Conservation (phyloP, 2,888 invertebrate genomes). For the Griposia aprilina region DNA sequence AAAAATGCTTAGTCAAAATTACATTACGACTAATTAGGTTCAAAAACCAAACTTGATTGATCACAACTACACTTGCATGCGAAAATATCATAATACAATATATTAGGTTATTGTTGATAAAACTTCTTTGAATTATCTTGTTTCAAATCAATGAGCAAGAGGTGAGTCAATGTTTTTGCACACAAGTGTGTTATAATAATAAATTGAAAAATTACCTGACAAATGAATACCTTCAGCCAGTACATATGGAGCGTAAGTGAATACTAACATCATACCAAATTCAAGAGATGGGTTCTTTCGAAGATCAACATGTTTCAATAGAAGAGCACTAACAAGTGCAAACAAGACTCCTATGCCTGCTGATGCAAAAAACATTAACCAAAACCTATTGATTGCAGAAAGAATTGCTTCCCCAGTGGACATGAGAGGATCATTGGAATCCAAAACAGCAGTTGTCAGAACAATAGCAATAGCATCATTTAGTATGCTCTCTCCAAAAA, state of each 20-base stretch:
- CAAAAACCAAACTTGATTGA: neutral
- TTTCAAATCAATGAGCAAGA: neutral
- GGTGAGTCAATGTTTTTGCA: neutral
- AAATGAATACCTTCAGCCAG: conserved; percentile 98
- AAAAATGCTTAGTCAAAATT: neutral
- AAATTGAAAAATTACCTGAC: conserved; percentile 92
- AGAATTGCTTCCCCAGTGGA: conserved; percentile 96
- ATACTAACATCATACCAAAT: conserved; percentile 99
- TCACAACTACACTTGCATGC: neutral
- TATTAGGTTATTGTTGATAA: neutral
- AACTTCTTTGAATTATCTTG: neutral
- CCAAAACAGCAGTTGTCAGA: conserved; percentile 96
- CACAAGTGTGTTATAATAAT: neutral
- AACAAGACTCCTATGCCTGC: conserved; percentile 98
- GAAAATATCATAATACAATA: neutral
- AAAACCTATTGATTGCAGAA: conserved; percentile 96
- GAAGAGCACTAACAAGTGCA: conserved; percentile 97
- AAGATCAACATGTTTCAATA: conserved; percentile 98
- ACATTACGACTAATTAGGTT: neutral
- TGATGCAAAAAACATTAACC: conserved; percentile 99
- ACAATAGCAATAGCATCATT: conserved; percentile 99
- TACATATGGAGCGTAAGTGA: conserved; percentile 99
- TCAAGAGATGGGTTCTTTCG: conserved; percentile 99
- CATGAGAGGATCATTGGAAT: conserved; percentile 91
- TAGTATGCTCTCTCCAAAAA: conserved; percentile 98